Evolutionary conservation across 2,113 vertebrate genomes (phyloP).

Genomic region (Heterotis niloticus): DNA sequence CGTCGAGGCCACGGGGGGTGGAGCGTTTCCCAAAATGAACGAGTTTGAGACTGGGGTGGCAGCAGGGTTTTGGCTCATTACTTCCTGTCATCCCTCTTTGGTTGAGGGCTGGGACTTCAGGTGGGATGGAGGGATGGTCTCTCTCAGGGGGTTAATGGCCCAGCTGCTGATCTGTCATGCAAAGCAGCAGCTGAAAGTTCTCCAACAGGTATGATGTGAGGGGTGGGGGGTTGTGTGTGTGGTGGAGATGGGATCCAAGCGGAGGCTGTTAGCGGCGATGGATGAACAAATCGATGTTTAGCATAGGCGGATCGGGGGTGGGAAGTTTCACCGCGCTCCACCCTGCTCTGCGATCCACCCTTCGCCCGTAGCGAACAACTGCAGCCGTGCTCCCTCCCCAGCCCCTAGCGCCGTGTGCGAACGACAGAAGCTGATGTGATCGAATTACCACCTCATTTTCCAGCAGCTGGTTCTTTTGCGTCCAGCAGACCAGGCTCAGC

Average conservation of each 20-base stretch:
- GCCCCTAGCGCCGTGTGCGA: constrained; percentile 31
- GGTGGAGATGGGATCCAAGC: neutral
- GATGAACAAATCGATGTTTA: neutral
- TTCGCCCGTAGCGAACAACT: constrained; percentile 55
- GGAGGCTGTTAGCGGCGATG: neutral
- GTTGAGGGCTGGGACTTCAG: neutral
- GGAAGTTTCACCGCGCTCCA: neutral
- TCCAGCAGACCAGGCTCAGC: neutral
- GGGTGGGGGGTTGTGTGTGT: neutral
- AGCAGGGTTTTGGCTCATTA: neutral
- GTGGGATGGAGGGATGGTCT: neutral
- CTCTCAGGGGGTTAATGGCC: constrained; percentile 9
- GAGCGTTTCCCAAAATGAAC: neutral
- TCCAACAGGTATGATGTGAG: neutral
- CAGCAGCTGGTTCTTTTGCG: neutral
- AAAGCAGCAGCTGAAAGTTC: neutral
- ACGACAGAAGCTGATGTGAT: constrained; percentile 50
- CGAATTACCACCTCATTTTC: constrained; percentile 45
- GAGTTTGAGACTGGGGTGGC: neutral
- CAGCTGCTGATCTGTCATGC: neutral
- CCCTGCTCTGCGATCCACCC: constrained; percentile 12
- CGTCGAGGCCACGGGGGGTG: neutral
- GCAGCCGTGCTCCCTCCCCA: constrained; percentile 36
- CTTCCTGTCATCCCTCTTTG: neutral
- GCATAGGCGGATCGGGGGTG: neutral